These are phyloP conservation scores for Epistrophe eligans DNA, from an alignment of 2,888 invertebrate genomes.

Conservation along the genomic window DNA sequence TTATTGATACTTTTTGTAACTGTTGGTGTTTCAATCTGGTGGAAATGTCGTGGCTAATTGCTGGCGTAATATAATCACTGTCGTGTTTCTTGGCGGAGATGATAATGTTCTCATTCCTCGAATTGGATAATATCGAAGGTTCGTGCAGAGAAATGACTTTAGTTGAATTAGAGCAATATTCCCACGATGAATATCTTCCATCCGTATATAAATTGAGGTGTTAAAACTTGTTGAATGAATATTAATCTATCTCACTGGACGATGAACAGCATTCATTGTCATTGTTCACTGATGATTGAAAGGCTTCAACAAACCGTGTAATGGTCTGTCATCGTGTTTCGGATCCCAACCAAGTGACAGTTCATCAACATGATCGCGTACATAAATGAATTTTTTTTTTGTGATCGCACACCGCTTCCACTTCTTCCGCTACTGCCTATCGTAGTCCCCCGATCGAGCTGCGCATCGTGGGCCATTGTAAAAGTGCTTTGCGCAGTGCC, in stretches of 20 bases:
- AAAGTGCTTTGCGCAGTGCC: conserved; percentile 57
- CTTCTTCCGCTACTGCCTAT: conserved; percentile 7
- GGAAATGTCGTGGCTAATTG: not conserved
- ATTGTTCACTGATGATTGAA: conserved; percentile 63
- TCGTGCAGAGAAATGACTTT: not conserved
- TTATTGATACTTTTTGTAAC: not conserved
- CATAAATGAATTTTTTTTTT: conserved; percentile 25
- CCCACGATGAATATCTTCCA: conserved; percentile 51
- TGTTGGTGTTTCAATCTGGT: not conserved
- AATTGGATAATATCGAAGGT: too few relatives aligned
- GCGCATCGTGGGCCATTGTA: conserved; percentile 41
- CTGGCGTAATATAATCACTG: not conserved
- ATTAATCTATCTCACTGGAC: conserved; percentile 30
- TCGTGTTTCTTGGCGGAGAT: too few relatives aligned
- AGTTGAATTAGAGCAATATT: conserved; percentile 48
- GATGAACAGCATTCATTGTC: conserved; percentile 39
- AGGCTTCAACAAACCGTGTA: conserved; percentile 67
- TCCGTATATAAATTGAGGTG: conserved; percentile 1
- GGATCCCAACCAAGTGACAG: conserved; percentile 33
- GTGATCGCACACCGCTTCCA: conserved; percentile 1
- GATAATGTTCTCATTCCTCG: too few relatives aligned
- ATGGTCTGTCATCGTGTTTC: conserved; percentile 63
- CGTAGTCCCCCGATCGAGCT: conserved; percentile 31
- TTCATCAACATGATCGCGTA: conserved; percentile 54
- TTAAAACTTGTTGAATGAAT: conserved; percentile 54